Conservation (phyloP, 2,888 invertebrate genomes). For the Mesorhabditis belari region DNA sequence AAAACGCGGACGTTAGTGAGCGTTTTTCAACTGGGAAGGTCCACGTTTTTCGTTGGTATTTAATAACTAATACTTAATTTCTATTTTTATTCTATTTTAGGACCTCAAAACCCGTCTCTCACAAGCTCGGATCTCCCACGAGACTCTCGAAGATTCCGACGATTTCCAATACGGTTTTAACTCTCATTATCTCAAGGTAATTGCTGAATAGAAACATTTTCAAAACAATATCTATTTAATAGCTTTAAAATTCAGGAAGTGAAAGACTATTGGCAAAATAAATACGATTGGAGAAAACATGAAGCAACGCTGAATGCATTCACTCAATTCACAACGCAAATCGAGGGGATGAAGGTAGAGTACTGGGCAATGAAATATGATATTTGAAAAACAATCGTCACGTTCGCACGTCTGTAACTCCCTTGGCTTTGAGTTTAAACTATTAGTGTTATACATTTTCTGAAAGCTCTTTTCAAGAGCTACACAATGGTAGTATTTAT, state of each 20-base stretch:
- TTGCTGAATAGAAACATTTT: neutral
- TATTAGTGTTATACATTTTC: no score
- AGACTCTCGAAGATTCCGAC: constrained; percentile 53
- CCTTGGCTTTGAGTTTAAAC: no score
- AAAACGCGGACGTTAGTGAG: neutral
- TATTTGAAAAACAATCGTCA: neutral
- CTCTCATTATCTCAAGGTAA: constrained; percentile 57
- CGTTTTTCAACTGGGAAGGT: no score
- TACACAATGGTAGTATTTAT: no score
- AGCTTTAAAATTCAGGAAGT: constrained; percentile 8
- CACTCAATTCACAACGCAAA: constrained; percentile 69
- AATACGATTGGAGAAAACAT: constrained; percentile 69
- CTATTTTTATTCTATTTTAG: constrained; percentile 7
- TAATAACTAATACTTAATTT: neutral
- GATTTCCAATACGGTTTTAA: constrained; percentile 77
- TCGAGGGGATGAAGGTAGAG: constrained; percentile 62
- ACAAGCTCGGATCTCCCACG: constrained; percentile 47
- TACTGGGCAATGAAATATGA: no score
- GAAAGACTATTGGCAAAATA: constrained; percentile 70
- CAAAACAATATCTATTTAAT: neutral
- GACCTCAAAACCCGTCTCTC: constrained; percentile 58
- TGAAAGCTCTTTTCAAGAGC: no score
- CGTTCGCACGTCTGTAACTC: neutral
- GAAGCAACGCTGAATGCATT: constrained; percentile 69
- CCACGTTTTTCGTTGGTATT: neutral